A percentile compares a stretch with the other conserved stretches of the same genome.
Conservation (phyloP, 2,888 invertebrate species). For the Actias luna region DNA sequence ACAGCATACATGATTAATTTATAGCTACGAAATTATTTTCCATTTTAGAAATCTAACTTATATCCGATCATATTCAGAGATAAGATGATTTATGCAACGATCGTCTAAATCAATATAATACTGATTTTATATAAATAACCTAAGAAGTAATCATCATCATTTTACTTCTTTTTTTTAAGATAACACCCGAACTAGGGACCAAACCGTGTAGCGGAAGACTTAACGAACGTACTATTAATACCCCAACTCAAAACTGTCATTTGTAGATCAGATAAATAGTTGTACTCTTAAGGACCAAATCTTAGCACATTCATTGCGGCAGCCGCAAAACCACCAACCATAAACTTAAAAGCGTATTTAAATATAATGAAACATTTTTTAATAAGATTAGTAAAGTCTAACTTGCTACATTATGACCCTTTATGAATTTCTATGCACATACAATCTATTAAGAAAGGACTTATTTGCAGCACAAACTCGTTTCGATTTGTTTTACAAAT, state of each 20-base stretch:
- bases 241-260: too few species aligned
- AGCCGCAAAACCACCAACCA: too few species aligned
- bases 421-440: slow-evolving; percentile 4
- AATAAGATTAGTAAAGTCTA: background rate
- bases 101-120: slow-evolving; percentile 37
- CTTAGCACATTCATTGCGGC: too few species aligned
- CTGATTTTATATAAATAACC: slow-evolving; percentile 21
- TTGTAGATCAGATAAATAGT: too few species aligned
- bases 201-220: too few species aligned
- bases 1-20: slow-evolving; percentile 81
- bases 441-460: background rate
- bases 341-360: background rate
- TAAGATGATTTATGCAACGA: slow-evolving; percentile 72
- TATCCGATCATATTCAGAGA: slow-evolving; percentile 68
- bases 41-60: slow-evolving; percentile 56
- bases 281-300: too few species aligned
- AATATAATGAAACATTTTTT: background rate
- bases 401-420: background rate
- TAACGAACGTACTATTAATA: too few species aligned
- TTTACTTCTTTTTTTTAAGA: too few species aligned
- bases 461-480: slow-evolving; percentile 12
- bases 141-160: background rate
- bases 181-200: too few species aligned
- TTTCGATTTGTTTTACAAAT: slow-evolving; percentile 16
- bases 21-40: slow-evolving; percentile 71